Evolutionary conservation across 1,140 invertebrate genomes (phyloP), one percentile per base, ranked within the genome.

Genomic region (Goniozus legneri): DNA sequence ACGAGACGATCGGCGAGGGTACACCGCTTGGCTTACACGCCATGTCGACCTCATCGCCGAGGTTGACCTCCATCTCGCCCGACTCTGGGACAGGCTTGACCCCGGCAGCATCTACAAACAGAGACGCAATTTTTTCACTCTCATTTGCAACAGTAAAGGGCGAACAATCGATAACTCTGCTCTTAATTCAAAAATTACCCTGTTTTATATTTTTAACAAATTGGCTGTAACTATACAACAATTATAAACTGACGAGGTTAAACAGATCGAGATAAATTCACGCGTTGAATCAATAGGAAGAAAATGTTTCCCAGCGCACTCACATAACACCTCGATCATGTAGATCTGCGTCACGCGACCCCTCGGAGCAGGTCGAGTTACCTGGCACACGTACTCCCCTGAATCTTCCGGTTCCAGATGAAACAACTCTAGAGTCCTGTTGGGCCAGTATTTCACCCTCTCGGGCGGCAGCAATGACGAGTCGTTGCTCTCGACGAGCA

Each of bases 301-400:
- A n/a, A n/a, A n/a, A n/a, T n/a, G n/a, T n/a, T n/a, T n/a, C n/a
- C n/a, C n/a, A n/a, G n/a, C n/a, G 24, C 52, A 77, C 84, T 82
- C 73, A 87, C 86, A 84, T 64, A 87, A 79, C 21, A 91, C 87
- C 79, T 88, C 81, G 47, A 91, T 87, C 22, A 82, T 77, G 62
- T 89, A 85, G 20, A 79, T 73, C 67, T 89, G 87, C 39, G 77
- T 78, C 7, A 86, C 80, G 31, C 78, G 64, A n/a, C 76, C 74
- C 79, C 79, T 81, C 13, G 80, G 76, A 30, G 73, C 67, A 2
- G 82, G 79, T 34, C 82, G 75, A n/a, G 77, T 77, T 30, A 77
- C 76, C 65, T 85, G 84, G 52, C 87, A 91, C 33, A 81, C 82
- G 59, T 89, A 91, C 44, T 87, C 79, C 1, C 86, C 87, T 0